These are phyloP conservation scores for Acanthurus tractus DNA, from an alignment of 2,797 vertebrate genomes.

Conservation along the genomic window DNA sequence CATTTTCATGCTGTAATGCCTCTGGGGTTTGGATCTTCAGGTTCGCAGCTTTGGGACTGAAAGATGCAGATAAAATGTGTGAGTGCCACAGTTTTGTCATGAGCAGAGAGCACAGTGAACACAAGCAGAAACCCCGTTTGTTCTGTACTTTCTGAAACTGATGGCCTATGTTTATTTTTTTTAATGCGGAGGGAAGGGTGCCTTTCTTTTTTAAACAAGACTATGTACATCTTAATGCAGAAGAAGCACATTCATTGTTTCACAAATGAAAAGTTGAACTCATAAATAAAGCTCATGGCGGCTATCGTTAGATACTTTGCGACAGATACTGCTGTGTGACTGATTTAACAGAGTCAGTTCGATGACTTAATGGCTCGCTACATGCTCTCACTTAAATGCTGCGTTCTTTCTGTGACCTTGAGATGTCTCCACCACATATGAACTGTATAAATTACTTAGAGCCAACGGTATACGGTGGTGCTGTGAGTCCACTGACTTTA, in stretches of 20 bases:
- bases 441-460: not conserved
- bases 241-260: not conserved
- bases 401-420: not conserved
- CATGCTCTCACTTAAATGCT: not conserved
- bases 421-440: not conserved
- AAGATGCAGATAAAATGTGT: no score
- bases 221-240: no score
- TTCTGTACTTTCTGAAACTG: not conserved
- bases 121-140: not conserved
- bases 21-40: not conserved
- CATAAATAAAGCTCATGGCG: not conserved
- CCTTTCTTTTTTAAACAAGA: no score
- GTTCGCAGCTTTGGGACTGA: not conserved
- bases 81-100: no score
- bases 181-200: no score
- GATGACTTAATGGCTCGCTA: not conserved
- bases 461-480: not conserved
- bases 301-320: not conserved
- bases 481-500: not conserved
- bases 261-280: constrained; percentile 5
- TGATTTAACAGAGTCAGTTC: not conserved
- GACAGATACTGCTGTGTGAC: not conserved
- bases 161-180: no score
- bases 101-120: not conserved
- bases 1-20: not conserved